Base-by-base conservation (phyloP, 1,140 invertebrate species). In the Rhynchophorus ferrugineus region DNA sequence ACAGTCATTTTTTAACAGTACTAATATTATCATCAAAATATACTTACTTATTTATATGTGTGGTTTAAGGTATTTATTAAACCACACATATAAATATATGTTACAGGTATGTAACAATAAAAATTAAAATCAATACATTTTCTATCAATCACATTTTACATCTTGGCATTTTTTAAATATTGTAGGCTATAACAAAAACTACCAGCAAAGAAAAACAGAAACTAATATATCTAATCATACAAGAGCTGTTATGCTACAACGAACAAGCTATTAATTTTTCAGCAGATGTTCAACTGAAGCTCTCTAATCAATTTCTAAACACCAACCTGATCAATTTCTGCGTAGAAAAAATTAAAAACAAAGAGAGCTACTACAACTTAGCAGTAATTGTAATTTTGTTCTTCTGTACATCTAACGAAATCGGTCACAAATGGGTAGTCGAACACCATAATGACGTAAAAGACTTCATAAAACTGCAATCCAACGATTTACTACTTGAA, bases 221-320 rank as follows among this genome's bases (percentile, higher is more conserved):
- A 53, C 46, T 59, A 11, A 18, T 59, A 17, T 35, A 56, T 11
- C 44, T 44, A 41, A 18, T 59, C n/a, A 44, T 41, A 5, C 46
- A 52, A 29, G 57, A 59, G 22, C n/a, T 59, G 8, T 37, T 59
- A 2, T 59, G 46, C 22, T 59, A 56, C 37, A 56, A 56, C 39
- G 48, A 51, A 19, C 52, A 58, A 44, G 44, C 43, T 13, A 22
- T 48, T 3, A 49, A 49, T 7, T 58, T 54, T 21, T 43, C 44
- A 24, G n/a, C n/a, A 13, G 43, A 54, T 14, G 18, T 46, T 39
- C 39, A 49, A 35, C 8, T 44, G 36, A 50, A 50, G 38, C 47
- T 58, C 13, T n/a, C 22, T 7, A 37, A 47, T 44, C 38, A 48
- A 11, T 50, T 58, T 42, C 24, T 45, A 16, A 24, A 21, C 11